Base-by-base conservation (phyloP, 37 sponge, comb jelly and placozoan species). In the Tethya wilhelma region DNA sequence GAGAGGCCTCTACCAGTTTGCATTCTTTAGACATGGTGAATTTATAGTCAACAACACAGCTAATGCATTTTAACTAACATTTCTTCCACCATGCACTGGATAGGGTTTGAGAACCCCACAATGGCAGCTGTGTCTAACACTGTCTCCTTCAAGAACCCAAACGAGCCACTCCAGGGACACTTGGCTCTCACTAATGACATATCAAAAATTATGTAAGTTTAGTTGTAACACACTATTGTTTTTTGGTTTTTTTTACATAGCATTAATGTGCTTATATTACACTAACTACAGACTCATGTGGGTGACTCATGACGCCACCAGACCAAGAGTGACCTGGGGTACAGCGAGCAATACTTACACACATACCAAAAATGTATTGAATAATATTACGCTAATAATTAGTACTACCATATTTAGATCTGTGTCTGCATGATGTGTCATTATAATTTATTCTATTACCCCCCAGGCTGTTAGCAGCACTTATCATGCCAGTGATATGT, bases 401-500 rank as follows among this genome's bases (percentile, higher is more conserved):
- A 9, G 53, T 49, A 49, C 53, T 9, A 19, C 14, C 14, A 19
- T 19, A 49, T 49, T 7, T 17, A 25, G 22, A 60, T 12, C 26
- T n/a, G 25, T 60, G 6, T n/a, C 28, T 60, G 11, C 28, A 25
- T 49, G 26, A 23, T 60, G 63, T 60, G 28, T 70, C 19, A 20
- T 20, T 30, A 2, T 29, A 37, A 37, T 43, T 34, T n/a, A n/a
- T n/a, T n/a, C n/a, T n/a, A n/a, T n/a, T n/a, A n/a, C n/a, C n/a
- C 32, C 38, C 2, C 33, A 87, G 82, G 92, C 92, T 22, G 75
- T 22, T 0, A 84, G 69, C 34, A 76, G 67, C 28, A 90, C 85
- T 14, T 94, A 94, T 79, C 64, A 74, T 20, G 85, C 75, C 8
- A 37, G 42, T 44, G 95, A 94, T 40, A 82, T 94, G 88, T 94